These are phyloP conservation scores for Lycocerus yunnanus DNA, from an alignment of 2,888 invertebrate species.

Conservation along the genomic window DNA sequence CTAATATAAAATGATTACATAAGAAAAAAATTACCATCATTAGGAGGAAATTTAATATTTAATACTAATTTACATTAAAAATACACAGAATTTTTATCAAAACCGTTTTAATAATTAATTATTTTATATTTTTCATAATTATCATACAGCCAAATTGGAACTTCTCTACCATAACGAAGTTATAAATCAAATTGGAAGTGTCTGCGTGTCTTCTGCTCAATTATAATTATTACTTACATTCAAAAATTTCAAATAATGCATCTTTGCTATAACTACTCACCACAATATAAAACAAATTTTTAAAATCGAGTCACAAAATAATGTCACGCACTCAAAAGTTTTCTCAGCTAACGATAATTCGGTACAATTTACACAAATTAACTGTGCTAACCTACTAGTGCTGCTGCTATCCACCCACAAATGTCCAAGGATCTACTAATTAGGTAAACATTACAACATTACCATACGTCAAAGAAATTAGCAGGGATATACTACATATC, in stretches of 20 bases:
- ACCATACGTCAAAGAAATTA: not conserved
- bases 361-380: not conserved
- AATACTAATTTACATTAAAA: not conserved
- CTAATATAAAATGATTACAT: not conserved
- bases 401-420: not conserved
- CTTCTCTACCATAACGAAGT: not conserved
- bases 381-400: not conserved
- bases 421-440: not conserved
- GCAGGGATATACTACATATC: not conserved
- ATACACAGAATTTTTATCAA: not conserved
- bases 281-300: not conserved
- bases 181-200: not conserved
- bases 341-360: not conserved
- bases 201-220: not conserved
- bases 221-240: not conserved
- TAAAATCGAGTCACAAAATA: not conserved
- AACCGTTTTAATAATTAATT: not conserved
- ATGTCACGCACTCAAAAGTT: not conserved
- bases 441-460: not conserved
- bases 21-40: not conserved
- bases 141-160: not conserved
- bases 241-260: not conserved
- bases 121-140: not conserved
- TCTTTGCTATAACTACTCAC: not conserved
- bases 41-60: not conserved